Evolutionary conservation across 2,113 vertebrate genomes (phyloP).

Genomic region (Bolborhynchus lineola): DNA sequence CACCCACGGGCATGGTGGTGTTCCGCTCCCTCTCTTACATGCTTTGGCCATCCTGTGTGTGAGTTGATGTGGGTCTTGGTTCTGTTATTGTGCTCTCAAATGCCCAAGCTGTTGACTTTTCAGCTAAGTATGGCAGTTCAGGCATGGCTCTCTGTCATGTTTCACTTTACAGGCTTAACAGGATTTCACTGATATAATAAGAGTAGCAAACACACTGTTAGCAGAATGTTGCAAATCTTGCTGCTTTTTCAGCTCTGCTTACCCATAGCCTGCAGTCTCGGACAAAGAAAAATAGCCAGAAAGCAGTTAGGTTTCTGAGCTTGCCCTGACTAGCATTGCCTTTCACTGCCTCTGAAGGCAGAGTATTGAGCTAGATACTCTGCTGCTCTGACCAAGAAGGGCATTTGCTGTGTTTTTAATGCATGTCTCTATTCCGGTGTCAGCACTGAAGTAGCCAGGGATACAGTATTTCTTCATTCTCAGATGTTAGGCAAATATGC

Average conservation of each 20-base stretch:
- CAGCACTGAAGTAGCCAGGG: not conserved
- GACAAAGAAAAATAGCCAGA: not conserved
- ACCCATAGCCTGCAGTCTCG: not conserved
- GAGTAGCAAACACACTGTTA: not conserved
- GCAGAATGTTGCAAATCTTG: not conserved
- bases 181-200: not conserved
- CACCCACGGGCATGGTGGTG: not conserved
- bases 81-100: not conserved
- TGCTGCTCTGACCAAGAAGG: not conserved
- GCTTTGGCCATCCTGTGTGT: fast-evolving
- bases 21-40: fast-evolving
- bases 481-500: not conserved
- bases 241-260: not conserved
- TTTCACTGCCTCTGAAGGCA: not conserved
- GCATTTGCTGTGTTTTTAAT: not conserved
- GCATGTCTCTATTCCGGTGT: not conserved
- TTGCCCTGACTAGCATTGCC: not conserved
- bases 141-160: not conserved
- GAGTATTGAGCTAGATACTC: not conserved
- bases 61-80: not conserved
- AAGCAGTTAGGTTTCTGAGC: not conserved
- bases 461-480: not conserved
- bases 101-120: not conserved
- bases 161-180: not conserved
- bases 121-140: not conserved